Conservation (phyloP, 2,113 vertebrate species). For the Megaceryle maxima region DNA sequence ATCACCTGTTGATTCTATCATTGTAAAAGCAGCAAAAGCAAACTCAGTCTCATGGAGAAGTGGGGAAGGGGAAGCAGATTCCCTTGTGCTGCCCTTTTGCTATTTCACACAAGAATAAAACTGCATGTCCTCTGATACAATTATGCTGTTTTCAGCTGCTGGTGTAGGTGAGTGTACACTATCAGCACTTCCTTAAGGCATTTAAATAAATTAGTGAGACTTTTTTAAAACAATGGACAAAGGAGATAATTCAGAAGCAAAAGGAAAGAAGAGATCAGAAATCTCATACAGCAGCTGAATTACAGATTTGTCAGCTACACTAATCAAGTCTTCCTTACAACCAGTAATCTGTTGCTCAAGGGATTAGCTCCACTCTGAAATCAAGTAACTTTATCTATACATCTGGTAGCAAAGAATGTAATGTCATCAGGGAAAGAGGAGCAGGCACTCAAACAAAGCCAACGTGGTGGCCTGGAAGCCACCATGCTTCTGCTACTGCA, state of each 20-base stretch:
- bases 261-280: background rate
- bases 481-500: background rate
- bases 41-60: background rate
- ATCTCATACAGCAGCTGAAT: background rate
- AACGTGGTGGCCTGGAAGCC: background rate
- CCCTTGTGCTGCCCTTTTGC: background rate
- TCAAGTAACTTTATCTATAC: background rate
- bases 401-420: background rate
- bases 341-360: background rate
- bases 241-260: background rate
- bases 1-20: background rate
- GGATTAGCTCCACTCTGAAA: background rate
- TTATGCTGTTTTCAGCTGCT: background rate
- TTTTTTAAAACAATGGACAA: background rate
- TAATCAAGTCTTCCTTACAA: background rate
- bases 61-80: background rate
- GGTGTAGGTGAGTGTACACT: background rate
- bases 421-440: background rate
- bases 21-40: background rate
- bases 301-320: background rate
- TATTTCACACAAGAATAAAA: background rate
- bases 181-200: background rate
- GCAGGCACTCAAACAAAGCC: background rate
- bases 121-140: background rate
- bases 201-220: background rate